Evolutionary conservation across 2,113 vertebrate species (phyloP), one percentile per base, ranked within the genome.

Genomic region (Lophochroa leadbeateri): DNA sequence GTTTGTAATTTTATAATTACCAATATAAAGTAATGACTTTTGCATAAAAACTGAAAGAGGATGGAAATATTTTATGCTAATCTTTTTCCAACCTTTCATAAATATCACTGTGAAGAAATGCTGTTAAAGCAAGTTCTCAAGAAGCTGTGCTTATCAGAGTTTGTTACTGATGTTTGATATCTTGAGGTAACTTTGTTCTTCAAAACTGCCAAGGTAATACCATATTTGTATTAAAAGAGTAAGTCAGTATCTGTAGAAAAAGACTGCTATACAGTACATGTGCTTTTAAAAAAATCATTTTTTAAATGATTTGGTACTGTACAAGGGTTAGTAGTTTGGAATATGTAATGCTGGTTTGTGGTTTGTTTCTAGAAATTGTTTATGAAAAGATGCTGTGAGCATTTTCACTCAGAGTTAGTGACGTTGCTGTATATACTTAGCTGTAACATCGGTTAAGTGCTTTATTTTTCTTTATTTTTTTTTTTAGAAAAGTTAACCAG

Each of bases 41-140:
- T 98, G 97, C 98, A 98, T 97, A 98, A 96, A 96, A 97, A 97
- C 41, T 93, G 95, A 96, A 96, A 98, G 98, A 97, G 97, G 97
- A 95, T 97, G 97, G 97, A 98, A 98, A 98, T 98, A 98, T 98
- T 98, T 98, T 98, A 97, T 98, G 97, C 97, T 96, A 91, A 97
- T 92, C 83, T 90, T 96, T 97, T 98, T 98, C 98, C 98, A 98
- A 97, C 98, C 98, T 99, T 99, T 99, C 98, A 99, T 98, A 99
- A 98, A 97, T 98, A 99, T 99, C 99, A 99, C 99, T 99, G 99
- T 99, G 99, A 99, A 99, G 98, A 99, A 98, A 98, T 98, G 98
- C 98, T 99, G 95, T 98, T 98, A 98, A 98, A 98, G 98, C 98
- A 98, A 98, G 97, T 98, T 98, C 99, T 98, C 97, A 97, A 96